These are phyloP conservation scores for Xanthia icteritia DNA, from an alignment of 2,888 invertebrate genomes.

Conservation along the genomic window DNA sequence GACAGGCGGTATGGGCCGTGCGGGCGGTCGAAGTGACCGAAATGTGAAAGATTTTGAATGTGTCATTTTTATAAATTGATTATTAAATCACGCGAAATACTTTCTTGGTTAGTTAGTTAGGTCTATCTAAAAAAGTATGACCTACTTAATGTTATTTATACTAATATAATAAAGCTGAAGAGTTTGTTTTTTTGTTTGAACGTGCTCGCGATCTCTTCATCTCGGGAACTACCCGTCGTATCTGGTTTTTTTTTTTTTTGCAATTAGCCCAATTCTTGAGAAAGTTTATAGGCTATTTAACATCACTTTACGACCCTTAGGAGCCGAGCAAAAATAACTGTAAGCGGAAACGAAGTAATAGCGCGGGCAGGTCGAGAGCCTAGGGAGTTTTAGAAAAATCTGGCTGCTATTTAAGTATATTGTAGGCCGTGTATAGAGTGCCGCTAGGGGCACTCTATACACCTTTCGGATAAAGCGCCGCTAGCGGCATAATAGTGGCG, in stretches of 20 bases:
- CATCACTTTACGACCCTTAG: no score
- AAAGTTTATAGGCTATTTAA: no score
- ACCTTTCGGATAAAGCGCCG: no score
- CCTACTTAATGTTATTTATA: not conserved
- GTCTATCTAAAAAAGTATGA: not conserved
- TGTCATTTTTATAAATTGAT: conserved; percentile 44
- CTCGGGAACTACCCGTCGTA: not conserved
- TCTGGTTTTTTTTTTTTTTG: no score
- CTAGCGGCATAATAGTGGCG: no score
- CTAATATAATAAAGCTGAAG: not conserved
- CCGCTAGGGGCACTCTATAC: no score
- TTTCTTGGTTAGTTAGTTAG: not conserved
- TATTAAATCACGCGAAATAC: conserved; percentile 26
- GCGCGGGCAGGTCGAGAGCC: not conserved
- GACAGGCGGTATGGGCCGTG: conserved; percentile 74
- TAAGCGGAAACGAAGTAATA: not conserved
- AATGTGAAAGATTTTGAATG: conserved; percentile 27
- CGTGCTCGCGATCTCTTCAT: not conserved
- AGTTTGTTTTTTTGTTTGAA: not conserved
- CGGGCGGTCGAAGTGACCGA: conserved; percentile 47
- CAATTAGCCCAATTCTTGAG: no score
- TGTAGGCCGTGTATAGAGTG: no score
- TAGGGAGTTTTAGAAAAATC: no score
- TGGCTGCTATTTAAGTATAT: no score
- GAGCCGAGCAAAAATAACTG: no score